Base-by-base conservation (phyloP, 1,140 invertebrate species). In the Wiebesia pumilae region DNA sequence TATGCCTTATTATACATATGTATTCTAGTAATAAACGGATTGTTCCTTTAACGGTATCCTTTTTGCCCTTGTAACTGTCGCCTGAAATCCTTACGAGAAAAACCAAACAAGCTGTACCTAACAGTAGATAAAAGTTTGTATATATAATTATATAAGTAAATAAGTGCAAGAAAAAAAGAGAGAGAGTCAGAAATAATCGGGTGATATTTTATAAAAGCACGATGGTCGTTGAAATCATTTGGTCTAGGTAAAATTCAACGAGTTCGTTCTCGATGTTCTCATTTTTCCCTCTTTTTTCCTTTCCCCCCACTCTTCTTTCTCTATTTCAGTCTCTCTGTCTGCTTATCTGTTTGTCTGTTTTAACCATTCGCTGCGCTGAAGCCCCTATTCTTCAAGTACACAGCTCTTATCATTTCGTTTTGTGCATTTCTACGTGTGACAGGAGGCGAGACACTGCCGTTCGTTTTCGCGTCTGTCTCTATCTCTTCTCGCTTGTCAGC, bases 181-280 rank as follows among this genome's bases (percentile, higher is more conserved):
- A 10, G 35, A 67, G 10, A 33, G 19, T 21, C 30, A 16, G 27
- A 35, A 14, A 43, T 67, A 62, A 62, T 33, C 19, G 33, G 33
- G n/a, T 21, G 27, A 40, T 81, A 81, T 73, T 83, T 73, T 40
- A 73, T 40, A 35, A 54, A 27, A 67, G 51, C 40, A 7, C n/a
- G 75, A 79, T n/a, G 35, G 27, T 67, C 58, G 51, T 78, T 62
- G 67, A 84, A 54, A 84, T 85, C 30, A 85, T 73, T 71, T 75
- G 71, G 27, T n/a, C n/a, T 71, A 16, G 40, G 24, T 30, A 16
- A 84, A 54, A 84, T 77, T 77, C 82, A 81, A 33, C 58, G 24
- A 43, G 12, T 24, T 54, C 33, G 33, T 3, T 27, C 35, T 58
- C 67, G 47, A 75, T 27, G 35, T 73, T 58, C 43, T 43, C 67